Evolutionary conservation across 2,888 invertebrate species (phyloP), one percentile per base, ranked within the genome.

Genomic region (Acanthopleura granulata): DNA sequence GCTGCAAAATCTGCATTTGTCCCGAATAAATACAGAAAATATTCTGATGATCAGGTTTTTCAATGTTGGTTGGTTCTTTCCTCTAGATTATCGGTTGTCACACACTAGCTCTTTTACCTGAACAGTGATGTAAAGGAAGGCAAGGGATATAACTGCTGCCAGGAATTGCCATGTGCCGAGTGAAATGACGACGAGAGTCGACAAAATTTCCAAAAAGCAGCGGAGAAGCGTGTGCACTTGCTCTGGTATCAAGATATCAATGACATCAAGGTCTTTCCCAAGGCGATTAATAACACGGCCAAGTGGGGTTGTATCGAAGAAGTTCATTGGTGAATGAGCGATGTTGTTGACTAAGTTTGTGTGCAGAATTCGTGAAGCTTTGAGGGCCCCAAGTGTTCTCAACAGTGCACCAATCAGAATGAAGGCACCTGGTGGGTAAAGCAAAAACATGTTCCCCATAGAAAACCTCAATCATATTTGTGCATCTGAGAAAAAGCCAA

Each of bases 151-250:
- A 50, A 86, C 74, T 69, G 78, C 79, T 15, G 74, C 70, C 9
- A 87, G 77, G 74, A 88, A 84, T 72, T 83, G 71, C 11, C 85
- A 84, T 1, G 83, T 86, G 77, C 81, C 82, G 76, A 82, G 79
- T 49, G 81, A 79, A 70, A 87, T 82, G 40, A 85, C 81, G 14
- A 84, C 50, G 29, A 87, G 66, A 12, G 83, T 80, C 71, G 81
- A 76, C 18, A 83, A 49, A 25, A 79, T 80, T 22, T 62, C 27
- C 15, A 82, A 75, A 16, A 75, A 72, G 29, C 78, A 78, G 62
- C 61, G 49, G 12, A 80, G 29, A 57, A 79, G 77, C 77, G 76
- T 76, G 72, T 75, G 75, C 3, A 75, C 51, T 27, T 77, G 76
- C 72, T 75, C 72, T 61, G 78, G 78, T 62, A 80, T 74, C 11